Evolutionary conservation across 1,140 invertebrate species (phyloP), one percentile per base, ranked within the genome.

Genomic region (Caenorhabditis latens): DNA sequence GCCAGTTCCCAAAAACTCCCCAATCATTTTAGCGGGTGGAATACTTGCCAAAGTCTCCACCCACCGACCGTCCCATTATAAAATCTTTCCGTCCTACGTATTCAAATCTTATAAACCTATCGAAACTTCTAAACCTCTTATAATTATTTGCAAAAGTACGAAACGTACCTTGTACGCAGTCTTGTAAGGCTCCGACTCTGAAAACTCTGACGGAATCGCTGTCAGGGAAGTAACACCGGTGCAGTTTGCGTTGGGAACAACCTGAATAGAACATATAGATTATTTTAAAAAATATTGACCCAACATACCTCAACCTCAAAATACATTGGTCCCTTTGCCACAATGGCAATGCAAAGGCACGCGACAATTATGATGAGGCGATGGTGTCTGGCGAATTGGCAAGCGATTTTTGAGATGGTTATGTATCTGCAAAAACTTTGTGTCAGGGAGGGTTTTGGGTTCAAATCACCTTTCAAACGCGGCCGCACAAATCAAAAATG

Each of bases 241-340:
- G 82, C 91, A 91, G 71, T 91, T 91, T 16, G 55, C 86, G 85
- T 91, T 91, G 19, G 55, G 57, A 14, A 92, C 75, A 4, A 91
- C 89, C 91, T 91, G 46, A 90, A 91, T 42, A 50, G 14, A 55
- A 84, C 7, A 14, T 50, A 83, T 79, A 75, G 2, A 24, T 13
- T n/a, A 65, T 19, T 13, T 71, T 4, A 2, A 53, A 2, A 86
- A 89, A 19, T 65, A 6, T 46, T 55, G 19, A 14, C 63, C 4
- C 19, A 19, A 43, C 61, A 55, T 32, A 91, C 90, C 85, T 92
- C 46, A 50, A 90, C 57, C 87, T 91, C 91, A 61, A 90, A 90
- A 75, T 87, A 91, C 89, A 91, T 90, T 8, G 91, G 91, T 19
- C 61, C 88, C 79, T 91, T 91, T 6, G 91, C 90, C 21, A 89